Conservation (phyloP, 2,797 vertebrate genomes). For the Notoglanidium macrostoma region DNA sequence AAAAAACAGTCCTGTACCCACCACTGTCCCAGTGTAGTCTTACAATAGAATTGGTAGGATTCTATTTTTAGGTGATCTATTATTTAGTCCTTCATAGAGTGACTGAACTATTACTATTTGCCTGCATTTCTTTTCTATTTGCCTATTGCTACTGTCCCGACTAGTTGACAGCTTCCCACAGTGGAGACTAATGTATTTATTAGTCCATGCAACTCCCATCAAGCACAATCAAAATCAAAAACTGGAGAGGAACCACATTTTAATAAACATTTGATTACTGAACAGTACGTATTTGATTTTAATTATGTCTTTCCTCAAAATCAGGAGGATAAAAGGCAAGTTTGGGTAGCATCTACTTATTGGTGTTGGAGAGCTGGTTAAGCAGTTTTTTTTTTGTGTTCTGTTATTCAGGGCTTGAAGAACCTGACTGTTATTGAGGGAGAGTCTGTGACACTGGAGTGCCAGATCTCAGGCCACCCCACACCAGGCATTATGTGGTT, state of each 20-base stretch:
- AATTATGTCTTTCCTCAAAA: not conserved
- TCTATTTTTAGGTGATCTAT: not conserved
- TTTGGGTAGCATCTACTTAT: not conserved
- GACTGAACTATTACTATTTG: not conserved
- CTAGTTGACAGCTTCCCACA: not conserved
- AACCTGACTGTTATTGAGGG: constrained; percentile 90
- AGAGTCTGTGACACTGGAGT: constrained; percentile 91
- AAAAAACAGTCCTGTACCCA: not conserved
- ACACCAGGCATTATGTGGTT: constrained; percentile 88
- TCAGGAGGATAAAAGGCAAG: not conserved
- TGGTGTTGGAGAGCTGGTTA: not conserved
- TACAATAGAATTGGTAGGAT: not conserved
- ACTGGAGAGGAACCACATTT: not conserved
- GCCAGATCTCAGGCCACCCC: constrained; percentile 89
- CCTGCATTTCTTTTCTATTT: not conserved
- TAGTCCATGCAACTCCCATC: not conserved
- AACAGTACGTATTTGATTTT: not conserved
- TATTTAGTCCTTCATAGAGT: not conserved
- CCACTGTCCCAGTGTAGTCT: not conserved
- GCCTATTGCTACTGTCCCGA: not conserved
- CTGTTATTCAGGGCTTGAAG: constrained; percentile 81
- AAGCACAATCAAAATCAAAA: not conserved
- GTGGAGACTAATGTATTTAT: not conserved
- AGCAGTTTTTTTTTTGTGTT: not conserved
- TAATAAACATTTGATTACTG: not conserved